Base-by-base conservation (phyloP, 1,140 invertebrate genomes). In the Cataglyphis hispanica region DNA sequence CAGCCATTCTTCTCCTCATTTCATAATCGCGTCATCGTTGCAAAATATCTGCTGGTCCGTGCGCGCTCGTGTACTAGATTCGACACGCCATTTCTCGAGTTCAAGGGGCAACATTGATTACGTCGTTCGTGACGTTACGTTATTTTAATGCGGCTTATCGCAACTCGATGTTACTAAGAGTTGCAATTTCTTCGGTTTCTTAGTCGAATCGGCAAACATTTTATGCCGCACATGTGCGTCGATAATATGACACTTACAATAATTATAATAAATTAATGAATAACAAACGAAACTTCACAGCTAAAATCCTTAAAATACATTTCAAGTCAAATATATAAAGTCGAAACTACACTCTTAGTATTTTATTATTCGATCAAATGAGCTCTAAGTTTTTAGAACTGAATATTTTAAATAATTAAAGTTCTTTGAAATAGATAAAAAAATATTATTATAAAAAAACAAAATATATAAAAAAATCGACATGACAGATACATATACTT, bases 91-190 rank as follows among this genome's bases (percentile, higher is more conserved):
- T 34, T 76, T 70, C 50, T 64, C 56, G 67, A 22, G 85, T 89
- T 89, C 80, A 78, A 87, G 67, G 76, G 50, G 58, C 88, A 83
- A 56, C 58, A 40, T 25, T 19, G 76, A 87, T 88, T 85, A 85
- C 11, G 27, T 46, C 27, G 31, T 19, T 27, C 43, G 27, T 37
- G 43, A 40, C 31, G n/a, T 50, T 69, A 67, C 34, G 50, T 50
- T 50, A 66, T 27, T 56, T 46, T 46, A 53, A 40, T 75, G 56
- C 2, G 31, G 16, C 46, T 61, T 53, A 46, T 63, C 74, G 63
- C 53, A 77, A 86, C 2, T 56, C 25, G n/a, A 19, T 34, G 50
- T 43, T 43, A 50, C 22, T 22, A 69, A 72, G 37, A 31, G 4
- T 40, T 40, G 22, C 13, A 7, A 22, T 67, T 60, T 74, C 78